Evolutionary conservation across 2,113 vertebrate species (phyloP), one percentile per base, ranked within the genome.

Genomic region (Erythrocercus mccallii): DNA sequence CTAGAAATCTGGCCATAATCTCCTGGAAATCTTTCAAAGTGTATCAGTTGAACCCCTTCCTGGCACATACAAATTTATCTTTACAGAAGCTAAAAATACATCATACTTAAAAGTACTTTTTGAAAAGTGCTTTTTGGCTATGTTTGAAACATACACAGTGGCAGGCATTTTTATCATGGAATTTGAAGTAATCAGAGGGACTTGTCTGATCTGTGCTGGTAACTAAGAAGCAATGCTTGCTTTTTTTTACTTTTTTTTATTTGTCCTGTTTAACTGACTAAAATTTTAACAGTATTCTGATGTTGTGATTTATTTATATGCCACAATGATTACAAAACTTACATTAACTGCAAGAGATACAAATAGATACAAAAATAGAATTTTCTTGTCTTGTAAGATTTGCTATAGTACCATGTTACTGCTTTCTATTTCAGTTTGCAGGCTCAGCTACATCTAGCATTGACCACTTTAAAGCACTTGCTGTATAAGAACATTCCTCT

Each of bases 361-460:
- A 56, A 56, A 56, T 56, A 56, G n/a, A 57, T 60, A 60, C 58
- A 38, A 27, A 61, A 61, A 27, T 9, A 19, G 25, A 13, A 28
- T 47, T 65, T 70, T 78, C 19, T 74, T 70, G 15, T 81, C 19
- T 53, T 58, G 20, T 17, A 56, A 51, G 30, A 24, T 38, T 47
- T 69, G 5, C 51, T 65, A 3, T n/a, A 0, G 0, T 70, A 18
- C 31, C 17, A 28, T 1, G 5, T 33, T 24, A 42, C 17, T 68
- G 35, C 19, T 86, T 11, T 50, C 21, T 72, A 6, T 37, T 87
- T 84, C 28, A 37, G 9, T 69, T 85, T 72, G 40, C 58, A 69
- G 37, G 6, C 28, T 80, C n/a, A 71, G 31, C 25, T 80, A 11
- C 35, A 50, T 45, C 50, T 50, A 44, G 15, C 23, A 28, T n/a